These are phyloP conservation scores for Sula dactylatra DNA, from an alignment of 2,113 vertebrate genomes.

Conservation along the genomic window DNA sequence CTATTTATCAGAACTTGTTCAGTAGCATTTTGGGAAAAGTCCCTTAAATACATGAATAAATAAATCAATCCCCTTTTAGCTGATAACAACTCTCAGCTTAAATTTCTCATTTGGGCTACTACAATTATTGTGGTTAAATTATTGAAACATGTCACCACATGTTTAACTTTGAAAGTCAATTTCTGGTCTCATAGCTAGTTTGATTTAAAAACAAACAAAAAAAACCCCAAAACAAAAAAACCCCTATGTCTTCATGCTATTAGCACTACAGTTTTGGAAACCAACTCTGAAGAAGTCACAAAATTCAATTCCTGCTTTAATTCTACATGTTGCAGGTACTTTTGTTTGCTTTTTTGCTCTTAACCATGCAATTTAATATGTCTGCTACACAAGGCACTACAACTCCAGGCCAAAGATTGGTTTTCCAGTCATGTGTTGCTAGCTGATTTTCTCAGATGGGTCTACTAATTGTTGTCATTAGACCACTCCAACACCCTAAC, in stretches of 20 bases:
- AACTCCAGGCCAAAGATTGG: not conserved
- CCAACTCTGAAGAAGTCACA: not conserved
- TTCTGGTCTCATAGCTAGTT: not conserved
- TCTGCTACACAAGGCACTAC: not conserved
- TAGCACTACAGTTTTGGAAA: not conserved
- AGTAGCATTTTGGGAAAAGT: not conserved
- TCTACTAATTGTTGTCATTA: slow-evolving; percentile 8
- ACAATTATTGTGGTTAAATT: not conserved
- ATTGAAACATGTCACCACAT: not conserved
- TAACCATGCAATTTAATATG: not conserved
- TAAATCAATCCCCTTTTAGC: too few relatives aligned
- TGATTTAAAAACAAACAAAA: not conserved
- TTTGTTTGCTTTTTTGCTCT: not conserved
- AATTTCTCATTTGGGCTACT: not conserved
- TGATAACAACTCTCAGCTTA: not conserved
- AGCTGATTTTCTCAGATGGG: not conserved
- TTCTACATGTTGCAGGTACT: not conserved
- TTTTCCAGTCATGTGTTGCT: not conserved
- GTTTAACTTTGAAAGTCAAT: not conserved
- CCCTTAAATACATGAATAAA: not conserved
- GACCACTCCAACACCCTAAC: not conserved
- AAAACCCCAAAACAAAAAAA: not conserved
- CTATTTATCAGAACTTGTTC: not conserved
- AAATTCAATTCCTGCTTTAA: not conserved
- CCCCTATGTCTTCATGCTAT: not conserved